Evolutionary conservation across 1,140 invertebrate species (phyloP).

Genomic region (Chionoecetes opilio): DNA sequence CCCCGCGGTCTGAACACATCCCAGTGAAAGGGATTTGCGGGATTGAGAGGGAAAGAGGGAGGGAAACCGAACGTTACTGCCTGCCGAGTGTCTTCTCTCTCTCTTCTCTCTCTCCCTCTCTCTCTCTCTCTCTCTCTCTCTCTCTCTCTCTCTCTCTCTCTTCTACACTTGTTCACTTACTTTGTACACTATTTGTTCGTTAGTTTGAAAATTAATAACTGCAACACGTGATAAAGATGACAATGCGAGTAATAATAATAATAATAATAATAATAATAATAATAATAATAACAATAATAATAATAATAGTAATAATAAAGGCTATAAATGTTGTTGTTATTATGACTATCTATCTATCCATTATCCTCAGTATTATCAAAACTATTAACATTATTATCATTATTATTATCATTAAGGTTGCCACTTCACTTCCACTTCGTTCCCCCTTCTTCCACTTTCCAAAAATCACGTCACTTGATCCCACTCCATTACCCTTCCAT

Average conservation of each 20-base stretch:
- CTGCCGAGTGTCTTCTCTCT: no score
- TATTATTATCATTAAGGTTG: background rate
- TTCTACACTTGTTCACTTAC: background rate
- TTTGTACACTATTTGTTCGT: background rate
- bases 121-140: background rate
- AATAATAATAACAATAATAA: background rate
- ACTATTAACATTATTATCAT: background rate
- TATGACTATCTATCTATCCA: no score
- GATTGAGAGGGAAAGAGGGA: slow-evolving; percentile 36
- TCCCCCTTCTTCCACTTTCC: background rate
- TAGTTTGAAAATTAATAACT: no score
- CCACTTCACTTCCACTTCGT: background rate
- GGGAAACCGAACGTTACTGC: background rate
- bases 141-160: background rate
- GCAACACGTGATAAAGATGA: background rate
- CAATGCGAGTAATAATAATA: background rate
- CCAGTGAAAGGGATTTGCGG: slow-evolving; percentile 15
- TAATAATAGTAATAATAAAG: background rate
- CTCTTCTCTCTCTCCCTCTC: no score
- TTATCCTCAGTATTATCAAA: no score
- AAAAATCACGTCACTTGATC: background rate
- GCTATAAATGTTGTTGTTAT: background rate
- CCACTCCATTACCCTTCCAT: background rate
- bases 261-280: background rate
- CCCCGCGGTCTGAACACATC: slow-evolving; percentile 23